Percentiles rank a stretch among this genome's conserved stretches.
phyloP scores from a whole-genome alignment of 2,888 invertebrate species.

The Deroplatys truncata region DNA sequence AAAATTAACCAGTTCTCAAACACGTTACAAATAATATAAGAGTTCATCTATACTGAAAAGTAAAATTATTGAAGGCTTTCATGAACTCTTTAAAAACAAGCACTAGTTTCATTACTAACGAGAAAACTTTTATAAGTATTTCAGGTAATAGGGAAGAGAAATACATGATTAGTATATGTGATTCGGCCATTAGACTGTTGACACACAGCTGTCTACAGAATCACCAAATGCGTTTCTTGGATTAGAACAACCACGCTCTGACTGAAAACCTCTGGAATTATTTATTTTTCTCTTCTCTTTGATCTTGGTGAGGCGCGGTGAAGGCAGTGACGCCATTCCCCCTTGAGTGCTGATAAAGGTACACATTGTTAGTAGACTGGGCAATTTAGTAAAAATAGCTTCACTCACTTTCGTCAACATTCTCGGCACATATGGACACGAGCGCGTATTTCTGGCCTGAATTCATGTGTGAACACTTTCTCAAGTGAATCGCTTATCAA shows the following conservation, averaged over 20 bases:
- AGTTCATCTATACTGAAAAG: too few species aligned
- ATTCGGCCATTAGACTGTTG: neutral
- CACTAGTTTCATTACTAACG: too few species aligned
- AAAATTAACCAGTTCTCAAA: too few species aligned
- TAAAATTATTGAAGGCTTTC: too few species aligned
- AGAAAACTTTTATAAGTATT: too few species aligned
- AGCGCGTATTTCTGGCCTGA: neutral
- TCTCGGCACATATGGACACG: neutral
- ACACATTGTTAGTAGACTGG: neutral
- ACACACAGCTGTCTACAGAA: neutral
- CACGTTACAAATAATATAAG: too few species aligned
- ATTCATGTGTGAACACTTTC: neutral
- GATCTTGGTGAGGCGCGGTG: neutral
- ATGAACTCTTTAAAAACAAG: too few species aligned
- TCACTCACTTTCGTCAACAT: neutral
- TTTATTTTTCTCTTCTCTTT: neutral
- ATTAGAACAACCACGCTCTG: neutral
- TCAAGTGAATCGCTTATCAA: neutral
- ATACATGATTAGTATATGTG: too few species aligned
- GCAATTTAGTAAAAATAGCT: neutral
- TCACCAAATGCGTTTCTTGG: neutral
- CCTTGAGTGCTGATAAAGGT: neutral
- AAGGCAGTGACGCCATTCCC: neutral
- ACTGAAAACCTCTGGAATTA: neutral
- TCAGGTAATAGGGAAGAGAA: too few species aligned